These are phyloP conservation scores for Corella eumyota DNA, from an alignment of 23 tunicate genomes.

Conservation along the genomic window DNA sequence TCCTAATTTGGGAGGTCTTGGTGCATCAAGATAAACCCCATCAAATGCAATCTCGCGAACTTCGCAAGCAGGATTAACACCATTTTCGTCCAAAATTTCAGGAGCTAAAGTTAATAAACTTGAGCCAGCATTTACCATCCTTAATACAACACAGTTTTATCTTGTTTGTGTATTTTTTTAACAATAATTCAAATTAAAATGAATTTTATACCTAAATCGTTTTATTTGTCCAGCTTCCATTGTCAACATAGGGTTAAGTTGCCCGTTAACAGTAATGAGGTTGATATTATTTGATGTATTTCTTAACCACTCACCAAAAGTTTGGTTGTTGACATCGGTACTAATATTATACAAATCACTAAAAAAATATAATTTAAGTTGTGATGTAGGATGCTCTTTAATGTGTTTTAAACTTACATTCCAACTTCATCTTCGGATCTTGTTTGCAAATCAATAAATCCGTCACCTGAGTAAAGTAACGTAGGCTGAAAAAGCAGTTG, in stretches of 20 bases:
- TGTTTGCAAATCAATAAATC: too few species aligned
- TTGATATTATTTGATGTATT: slow-evolving; percentile 6
- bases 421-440: too few species aligned
- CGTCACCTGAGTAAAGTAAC: slow-evolving; percentile 28
- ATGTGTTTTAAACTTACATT: too few species aligned
- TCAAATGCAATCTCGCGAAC: slow-evolving; percentile 16
- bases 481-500: slow-evolving; percentile 67
- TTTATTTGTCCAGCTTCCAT: slow-evolving; percentile 16
- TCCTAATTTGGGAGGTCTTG: slow-evolving; percentile 6
- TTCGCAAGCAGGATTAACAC: neutral
- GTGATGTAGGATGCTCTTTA: too few species aligned
- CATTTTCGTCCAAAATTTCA: neutral
- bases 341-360: too few species aligned
- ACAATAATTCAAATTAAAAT: neutral
- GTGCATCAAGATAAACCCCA: slow-evolving; percentile 13
- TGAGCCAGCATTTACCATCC: slow-evolving; percentile 8
- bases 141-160: neutral
- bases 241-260: slow-evolving; percentile 1
- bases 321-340: too few species aligned
- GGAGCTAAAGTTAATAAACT: neutral
- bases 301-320: slow-evolving; percentile 4
- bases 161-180: neutral
- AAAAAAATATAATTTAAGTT: too few species aligned
- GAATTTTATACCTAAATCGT: slow-evolving; percentile 7
- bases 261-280: slow-evolving; percentile 11